Percentiles rank a stretch among this genome's conserved stretches.
phyloP scores from a whole-genome alignment of 2,113 vertebrate genomes.

The Hystrix brachyura region DNA sequence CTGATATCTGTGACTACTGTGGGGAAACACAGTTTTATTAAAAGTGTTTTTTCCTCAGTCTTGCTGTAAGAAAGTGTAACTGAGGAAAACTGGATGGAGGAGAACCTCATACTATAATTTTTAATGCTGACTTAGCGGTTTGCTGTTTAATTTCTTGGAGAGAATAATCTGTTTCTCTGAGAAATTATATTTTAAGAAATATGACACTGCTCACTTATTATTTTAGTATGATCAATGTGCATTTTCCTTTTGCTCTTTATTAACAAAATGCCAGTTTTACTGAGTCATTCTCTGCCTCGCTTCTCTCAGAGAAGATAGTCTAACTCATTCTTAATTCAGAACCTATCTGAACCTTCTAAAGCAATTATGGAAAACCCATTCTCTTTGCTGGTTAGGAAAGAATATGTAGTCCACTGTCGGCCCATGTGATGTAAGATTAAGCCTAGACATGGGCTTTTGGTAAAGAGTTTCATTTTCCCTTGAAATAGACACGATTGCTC shows the following conservation, averaged over 20 bases:
- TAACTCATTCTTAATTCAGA: neutral
- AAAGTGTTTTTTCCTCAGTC: neutral
- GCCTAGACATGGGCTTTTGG: neutral
- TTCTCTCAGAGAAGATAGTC: neutral
- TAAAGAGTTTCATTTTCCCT: neutral
- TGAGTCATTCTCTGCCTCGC: neutral
- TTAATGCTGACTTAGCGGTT: neutral
- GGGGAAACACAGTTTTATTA: neutral
- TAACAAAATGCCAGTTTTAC: neutral
- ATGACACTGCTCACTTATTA: neutral
- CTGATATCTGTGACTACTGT: neutral
- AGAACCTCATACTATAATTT: neutral
- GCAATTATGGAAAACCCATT: neutral
- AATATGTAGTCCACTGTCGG: neutral
- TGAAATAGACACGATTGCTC: neutral
- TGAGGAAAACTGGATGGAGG: neutral
- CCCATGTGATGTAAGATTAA: neutral
- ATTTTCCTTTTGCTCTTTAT: neutral
- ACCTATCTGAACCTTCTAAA: neutral
- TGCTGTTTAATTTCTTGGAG: neutral
- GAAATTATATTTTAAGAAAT: conserved; percentile 5
- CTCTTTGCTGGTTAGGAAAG: neutral
- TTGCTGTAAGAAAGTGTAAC: neutral
- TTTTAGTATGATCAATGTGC: neutral
- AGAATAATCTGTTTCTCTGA: neutral